Evolutionary conservation across 1,140 invertebrate species (phyloP).

Genomic region (Mercenaria mercenaria): DNA sequence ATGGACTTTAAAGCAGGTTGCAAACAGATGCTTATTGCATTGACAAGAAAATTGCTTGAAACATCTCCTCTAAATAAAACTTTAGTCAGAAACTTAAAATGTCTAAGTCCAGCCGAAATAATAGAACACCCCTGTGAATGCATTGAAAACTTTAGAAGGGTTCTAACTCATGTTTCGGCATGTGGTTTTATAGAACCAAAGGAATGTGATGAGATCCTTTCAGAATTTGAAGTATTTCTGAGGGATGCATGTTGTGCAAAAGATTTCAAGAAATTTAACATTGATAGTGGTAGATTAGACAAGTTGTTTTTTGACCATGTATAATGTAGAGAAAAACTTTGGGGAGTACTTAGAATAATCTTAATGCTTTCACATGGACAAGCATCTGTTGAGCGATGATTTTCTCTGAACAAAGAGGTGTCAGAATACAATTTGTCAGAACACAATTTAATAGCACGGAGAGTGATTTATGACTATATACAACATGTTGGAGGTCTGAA

Average conservation of each 20-base stretch:
- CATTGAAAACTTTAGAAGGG: constrained; percentile 40
- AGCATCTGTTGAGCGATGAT: constrained; percentile 74
- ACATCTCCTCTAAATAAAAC: constrained; percentile 45
- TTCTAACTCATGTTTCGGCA: background rate
- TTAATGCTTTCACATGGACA: constrained; percentile 73
- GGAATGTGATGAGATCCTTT: constrained; percentile 41
- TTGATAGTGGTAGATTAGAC: background rate
- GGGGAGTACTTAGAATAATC: background rate
- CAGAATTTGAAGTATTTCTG: constrained; percentile 36
- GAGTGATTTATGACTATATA: constrained; percentile 14
- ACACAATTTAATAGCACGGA: background rate
- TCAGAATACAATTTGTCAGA: background rate
- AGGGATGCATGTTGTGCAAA: constrained; percentile 80
- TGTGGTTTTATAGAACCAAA: background rate
- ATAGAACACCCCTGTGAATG: constrained; percentile 13
- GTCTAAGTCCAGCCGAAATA: constrained; percentile 53
- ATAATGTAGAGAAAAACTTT: background rate
- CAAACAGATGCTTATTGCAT: constrained; percentile 2
- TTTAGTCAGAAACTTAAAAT: constrained; percentile 47
- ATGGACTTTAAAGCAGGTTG: constrained; percentile 55
- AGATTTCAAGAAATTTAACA: background rate
- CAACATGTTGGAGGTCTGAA: background rate
- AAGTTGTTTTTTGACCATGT: background rate
- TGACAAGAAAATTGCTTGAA: constrained; percentile 14
- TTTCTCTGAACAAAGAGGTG: constrained; percentile 76